These are phyloP conservation scores for Atopsyche davidsoni DNA, from an alignment of 1,140 invertebrate genomes.

Conservation along the genomic window DNA sequence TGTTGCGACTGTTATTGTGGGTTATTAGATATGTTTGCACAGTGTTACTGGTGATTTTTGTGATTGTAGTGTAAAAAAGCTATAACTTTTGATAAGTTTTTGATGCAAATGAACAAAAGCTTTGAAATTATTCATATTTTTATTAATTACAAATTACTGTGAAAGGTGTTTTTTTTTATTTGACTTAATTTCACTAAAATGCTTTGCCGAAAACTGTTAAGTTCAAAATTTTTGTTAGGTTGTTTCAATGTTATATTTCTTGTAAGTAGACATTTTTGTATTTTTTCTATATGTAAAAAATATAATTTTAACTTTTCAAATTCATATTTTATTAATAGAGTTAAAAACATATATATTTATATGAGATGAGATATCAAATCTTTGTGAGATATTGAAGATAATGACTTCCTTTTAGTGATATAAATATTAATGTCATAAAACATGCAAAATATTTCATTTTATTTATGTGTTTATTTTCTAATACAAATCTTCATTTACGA, in stretches of 20 bases:
- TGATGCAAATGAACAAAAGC: not conserved
- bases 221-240: slow-evolving; percentile 43
- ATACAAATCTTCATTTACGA: too few species aligned
- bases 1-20: not conserved
- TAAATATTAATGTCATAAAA: too few species aligned
- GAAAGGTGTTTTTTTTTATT: not conserved
- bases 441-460: too few species aligned
- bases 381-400: too few species aligned
- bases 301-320: not conserved
- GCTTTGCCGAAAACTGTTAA: slow-evolving; percentile 38
- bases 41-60: slow-evolving; percentile 1
- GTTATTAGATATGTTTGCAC: not conserved
- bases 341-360: too few species aligned
- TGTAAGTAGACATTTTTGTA: slow-evolving; percentile 35
- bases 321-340: too few species aligned
- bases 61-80: not conserved
- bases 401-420: too few species aligned
- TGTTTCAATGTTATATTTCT: slow-evolving; percentile 45
- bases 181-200: slow-evolving; percentile 29
- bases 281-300: slow-evolving; percentile 1
- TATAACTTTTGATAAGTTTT: slow-evolving; percentile 1
- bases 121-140: not conserved
- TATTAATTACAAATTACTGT: slow-evolving; percentile 6
- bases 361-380: too few species aligned
- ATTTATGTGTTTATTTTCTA: too few species aligned